A percentile compares a stretch with the other conserved stretches of the same genome.
phyloP scores from a whole-genome alignment of 1,140 invertebrate species.

The Stegodyphus dumicola region DNA sequence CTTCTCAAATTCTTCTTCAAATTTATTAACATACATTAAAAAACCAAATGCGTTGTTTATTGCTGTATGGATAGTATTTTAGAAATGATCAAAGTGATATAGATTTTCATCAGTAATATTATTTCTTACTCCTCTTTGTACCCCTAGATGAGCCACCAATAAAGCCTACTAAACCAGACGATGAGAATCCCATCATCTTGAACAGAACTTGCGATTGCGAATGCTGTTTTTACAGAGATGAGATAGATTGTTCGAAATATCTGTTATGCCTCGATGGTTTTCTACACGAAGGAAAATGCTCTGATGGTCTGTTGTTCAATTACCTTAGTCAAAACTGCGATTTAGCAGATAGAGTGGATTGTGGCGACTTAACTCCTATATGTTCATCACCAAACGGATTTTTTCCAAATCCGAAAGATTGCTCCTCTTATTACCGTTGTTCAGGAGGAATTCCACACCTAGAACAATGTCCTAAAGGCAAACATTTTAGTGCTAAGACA shows the following conservation, averaged over 20 bases:
- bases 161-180: background rate
- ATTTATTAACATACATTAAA: too few species aligned
- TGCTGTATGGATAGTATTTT: too few species aligned
- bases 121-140: too few species aligned
- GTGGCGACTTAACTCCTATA: background rate
- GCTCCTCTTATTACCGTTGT: slow-evolving; percentile 63
- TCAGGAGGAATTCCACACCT: slow-evolving; percentile 62
- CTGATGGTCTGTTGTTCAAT: slow-evolving; percentile 10
- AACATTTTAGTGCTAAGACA: slow-evolving; percentile 62
- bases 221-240: background rate
- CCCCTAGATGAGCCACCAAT: background rate
- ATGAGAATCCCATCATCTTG: background rate
- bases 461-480: slow-evolving; percentile 61
- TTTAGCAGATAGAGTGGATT: background rate
- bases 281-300: slow-evolving; percentile 10
- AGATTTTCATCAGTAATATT: too few species aligned
- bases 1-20: too few species aligned
- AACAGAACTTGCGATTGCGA: slow-evolving; percentile 10
- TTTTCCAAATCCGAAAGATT: slow-evolving; percentile 44
- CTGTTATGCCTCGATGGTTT: slow-evolving; percentile 10
- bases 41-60: too few species aligned
- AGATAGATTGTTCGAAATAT: slow-evolving; percentile 15
- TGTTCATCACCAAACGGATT: slow-evolving; percentile 18
- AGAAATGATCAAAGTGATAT: too few species aligned
- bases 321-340: slow-evolving; percentile 17